Conservation (phyloP, 2,113 vertebrate genomes). For the Phoenicopterus ruber region DNA sequence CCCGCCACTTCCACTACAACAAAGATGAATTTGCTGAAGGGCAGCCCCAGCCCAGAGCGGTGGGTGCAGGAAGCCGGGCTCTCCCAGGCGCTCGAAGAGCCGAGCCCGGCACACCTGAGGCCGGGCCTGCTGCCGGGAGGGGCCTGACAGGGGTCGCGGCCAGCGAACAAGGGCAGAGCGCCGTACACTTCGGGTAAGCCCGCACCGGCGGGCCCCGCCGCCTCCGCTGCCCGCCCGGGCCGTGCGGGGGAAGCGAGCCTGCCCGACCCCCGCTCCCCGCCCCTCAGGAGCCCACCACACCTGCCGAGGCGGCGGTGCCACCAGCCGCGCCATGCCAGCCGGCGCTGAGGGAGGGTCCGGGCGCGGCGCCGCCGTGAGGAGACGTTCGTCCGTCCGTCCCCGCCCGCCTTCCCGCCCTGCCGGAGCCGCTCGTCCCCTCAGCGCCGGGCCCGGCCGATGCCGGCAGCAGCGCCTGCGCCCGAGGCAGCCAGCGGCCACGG, state of each 20-base stretch:
- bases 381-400: not conserved
- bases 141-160: not conserved
- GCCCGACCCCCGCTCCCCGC: not conserved
- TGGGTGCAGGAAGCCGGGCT: too few species aligned
- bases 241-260: too few species aligned
- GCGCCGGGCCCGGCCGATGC: not conserved
- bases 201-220: too few species aligned
- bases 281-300: not conserved
- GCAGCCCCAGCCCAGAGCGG: not conserved
- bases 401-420: not conserved
- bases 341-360: too few species aligned
- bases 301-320: not conserved
- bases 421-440: not conserved
- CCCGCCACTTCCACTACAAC: not conserved
- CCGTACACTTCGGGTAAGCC: rapidly evolving
- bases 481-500: not conserved
- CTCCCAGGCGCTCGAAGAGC: not conserved
- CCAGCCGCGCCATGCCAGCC: not conserved
- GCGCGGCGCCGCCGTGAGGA: not conserved
- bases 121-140: too few species aligned
- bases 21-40: rapidly evolving
- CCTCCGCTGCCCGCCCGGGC: too few species aligned
- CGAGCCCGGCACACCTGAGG: too few species aligned
- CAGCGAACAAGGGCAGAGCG: not conserved
- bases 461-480: not conserved